phyloP scores from a whole-genome alignment of 1,140 invertebrate genomes.

The Bombus huntii region DNA sequence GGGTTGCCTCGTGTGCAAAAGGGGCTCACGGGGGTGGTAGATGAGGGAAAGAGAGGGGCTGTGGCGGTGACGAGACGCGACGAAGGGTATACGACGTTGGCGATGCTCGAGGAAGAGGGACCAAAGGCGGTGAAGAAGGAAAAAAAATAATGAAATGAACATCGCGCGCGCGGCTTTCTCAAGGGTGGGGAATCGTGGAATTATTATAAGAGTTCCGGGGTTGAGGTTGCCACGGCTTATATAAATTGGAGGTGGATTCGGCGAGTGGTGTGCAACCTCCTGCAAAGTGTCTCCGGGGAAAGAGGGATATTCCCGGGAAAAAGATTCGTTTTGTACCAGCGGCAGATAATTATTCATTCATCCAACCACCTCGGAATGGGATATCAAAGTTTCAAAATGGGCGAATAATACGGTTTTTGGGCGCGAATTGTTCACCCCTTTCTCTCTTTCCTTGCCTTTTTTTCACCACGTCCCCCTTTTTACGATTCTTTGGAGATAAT shows the following conservation, averaged over 20 bases:
- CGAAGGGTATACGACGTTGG: constrained; percentile 24
- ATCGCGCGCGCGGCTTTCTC: constrained; percentile 67
- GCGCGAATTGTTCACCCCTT: neutral
- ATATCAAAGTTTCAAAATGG: constrained; percentile 55
- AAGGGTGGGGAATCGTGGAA: constrained; percentile 75
- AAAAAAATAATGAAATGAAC: constrained; percentile 83
- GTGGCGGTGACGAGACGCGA: neutral
- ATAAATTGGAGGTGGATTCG: constrained; percentile 75
- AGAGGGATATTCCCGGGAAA: constrained; percentile 36
- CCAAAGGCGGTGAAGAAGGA: constrained; percentile 53
- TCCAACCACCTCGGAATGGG: constrained; percentile 50
- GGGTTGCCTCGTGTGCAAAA: constrained; percentile 24
- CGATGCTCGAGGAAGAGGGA: constrained; percentile 59
- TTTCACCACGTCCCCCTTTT: neutral
- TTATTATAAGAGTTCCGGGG: constrained; percentile 79
- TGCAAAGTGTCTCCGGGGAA: neutral
- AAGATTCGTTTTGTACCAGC: constrained; percentile 70
- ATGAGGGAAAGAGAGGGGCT: neutral
- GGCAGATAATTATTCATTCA: constrained; percentile 76
- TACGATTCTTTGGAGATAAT: neutral
- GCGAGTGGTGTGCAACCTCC: neutral
- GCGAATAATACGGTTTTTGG: constrained; percentile 35
- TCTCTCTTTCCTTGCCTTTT: neutral
- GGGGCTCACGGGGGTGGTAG: neutral
- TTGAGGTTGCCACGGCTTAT: constrained; percentile 73